Evolutionary conservation across 37 sponge, comb jelly and placozoan species (phyloP).

Genomic region (Tethya wilhelma): DNA sequence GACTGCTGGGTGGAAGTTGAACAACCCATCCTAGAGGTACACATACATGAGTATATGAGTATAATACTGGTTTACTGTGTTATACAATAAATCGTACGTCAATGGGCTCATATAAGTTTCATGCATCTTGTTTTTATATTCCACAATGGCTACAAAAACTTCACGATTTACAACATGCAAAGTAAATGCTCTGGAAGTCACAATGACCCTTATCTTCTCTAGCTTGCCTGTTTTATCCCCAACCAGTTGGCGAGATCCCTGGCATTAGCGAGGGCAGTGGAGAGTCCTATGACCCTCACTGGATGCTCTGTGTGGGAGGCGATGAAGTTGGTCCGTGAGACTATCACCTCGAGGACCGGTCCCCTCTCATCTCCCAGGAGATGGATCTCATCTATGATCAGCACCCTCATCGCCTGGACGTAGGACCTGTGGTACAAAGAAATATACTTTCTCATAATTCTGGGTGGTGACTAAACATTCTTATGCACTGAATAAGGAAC

Average conservation of each 20-base stretch:
- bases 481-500: too few relatives aligned
- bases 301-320: slow-evolving; percentile 90
- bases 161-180: background rate
- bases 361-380: slow-evolving; percentile 97
- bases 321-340: slow-evolving; percentile 97
- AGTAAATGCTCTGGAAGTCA: background rate
- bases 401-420: slow-evolving; percentile 77
- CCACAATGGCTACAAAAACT: background rate
- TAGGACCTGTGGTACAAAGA: slow-evolving; percentile 47
- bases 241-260: slow-evolving; percentile 97
- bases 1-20: slow-evolving; percentile 99
- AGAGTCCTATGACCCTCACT: slow-evolving; percentile 92
- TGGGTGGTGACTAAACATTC: too few relatives aligned
- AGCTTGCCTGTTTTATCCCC: slow-evolving; percentile 70
- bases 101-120: too few relatives aligned
- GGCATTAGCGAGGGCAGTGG: slow-evolving; percentile 98
- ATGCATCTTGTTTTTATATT: background rate
- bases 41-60: too few relatives aligned
- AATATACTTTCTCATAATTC: too few relatives aligned
- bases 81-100: too few relatives aligned
- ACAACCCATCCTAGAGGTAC: slow-evolving; percentile 78
- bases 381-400: slow-evolving; percentile 99
- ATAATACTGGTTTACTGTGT: too few relatives aligned
- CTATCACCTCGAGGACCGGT: slow-evolving; percentile 98
- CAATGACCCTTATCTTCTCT: background rate